Percentiles rank a stretch among this genome's conserved stretches.
Conservation (phyloP, 2,113 vertebrate genomes). For the Calidris pygmaea region DNA sequence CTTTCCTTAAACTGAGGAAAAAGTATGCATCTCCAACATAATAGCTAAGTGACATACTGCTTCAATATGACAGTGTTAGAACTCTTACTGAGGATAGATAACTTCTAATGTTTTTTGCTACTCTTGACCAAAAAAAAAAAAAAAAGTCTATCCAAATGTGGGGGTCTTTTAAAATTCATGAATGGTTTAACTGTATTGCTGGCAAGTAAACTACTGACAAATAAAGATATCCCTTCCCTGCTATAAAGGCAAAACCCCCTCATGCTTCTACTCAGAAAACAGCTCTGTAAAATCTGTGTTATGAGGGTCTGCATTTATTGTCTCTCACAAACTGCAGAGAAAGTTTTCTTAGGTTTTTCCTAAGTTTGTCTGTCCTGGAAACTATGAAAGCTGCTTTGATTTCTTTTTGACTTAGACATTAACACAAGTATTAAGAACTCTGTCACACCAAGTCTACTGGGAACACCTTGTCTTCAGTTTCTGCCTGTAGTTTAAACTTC, state of each 20-base stretch:
- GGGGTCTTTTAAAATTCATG: not conserved
- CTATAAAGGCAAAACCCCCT: not conserved
- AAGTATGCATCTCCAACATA: not conserved
- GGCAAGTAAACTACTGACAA: not conserved
- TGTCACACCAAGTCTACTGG: not conserved
- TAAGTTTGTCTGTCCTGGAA: slow-evolving; percentile 10
- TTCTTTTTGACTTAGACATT: not conserved
- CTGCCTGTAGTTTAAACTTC: not conserved
- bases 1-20: not conserved
- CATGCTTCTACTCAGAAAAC: not conserved
- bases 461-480: not conserved
- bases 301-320: not conserved
- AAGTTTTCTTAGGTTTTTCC: slow-evolving; percentile 15
- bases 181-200: not conserved
- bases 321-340: not conserved
- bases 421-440: not conserved
- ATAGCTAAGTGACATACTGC: not conserved
- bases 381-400: not conserved
- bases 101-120: not conserved
- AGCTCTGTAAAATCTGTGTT: not conserved
- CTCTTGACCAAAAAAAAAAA: not conserved
- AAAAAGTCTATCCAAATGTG: not conserved
- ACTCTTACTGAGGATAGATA: not conserved
- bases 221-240: not conserved
- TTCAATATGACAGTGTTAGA: not conserved